Evolutionary conservation across 2,888 invertebrate species (phyloP).

Genomic region (Hermaeophaga mercurialis): DNA sequence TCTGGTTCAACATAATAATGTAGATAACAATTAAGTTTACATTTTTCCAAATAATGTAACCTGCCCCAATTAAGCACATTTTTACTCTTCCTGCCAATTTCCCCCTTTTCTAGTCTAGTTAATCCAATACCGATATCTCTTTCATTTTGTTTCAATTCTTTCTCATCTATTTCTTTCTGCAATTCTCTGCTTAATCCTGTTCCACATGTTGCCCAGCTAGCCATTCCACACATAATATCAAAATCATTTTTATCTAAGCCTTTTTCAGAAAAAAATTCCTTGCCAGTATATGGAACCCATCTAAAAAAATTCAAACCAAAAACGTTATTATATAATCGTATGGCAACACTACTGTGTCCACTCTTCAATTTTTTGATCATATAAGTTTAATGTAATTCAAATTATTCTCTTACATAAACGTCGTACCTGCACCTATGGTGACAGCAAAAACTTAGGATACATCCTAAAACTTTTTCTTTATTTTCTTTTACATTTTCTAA

Average conservation of each 20-base stretch:
- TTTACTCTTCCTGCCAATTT: constrained; percentile 76
- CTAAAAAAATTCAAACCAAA: constrained; percentile 40
- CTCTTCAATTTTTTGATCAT: too few relatives aligned
- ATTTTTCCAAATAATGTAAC: constrained; percentile 63
- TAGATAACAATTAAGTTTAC: constrained; percentile 66
- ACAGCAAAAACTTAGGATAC: constrained; percentile 86
- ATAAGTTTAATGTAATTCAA: too few relatives aligned
- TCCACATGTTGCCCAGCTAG: constrained; percentile 91
- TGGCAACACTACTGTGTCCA: too few relatives aligned
- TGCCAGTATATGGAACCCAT: constrained; percentile 72
- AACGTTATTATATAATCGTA: background rate
- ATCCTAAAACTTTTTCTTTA: constrained; percentile 59
- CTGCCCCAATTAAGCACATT: constrained; percentile 79
- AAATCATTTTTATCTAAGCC: constrained; percentile 63
- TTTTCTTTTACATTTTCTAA: constrained; percentile 58
- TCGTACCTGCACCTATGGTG: constrained; percentile 75
- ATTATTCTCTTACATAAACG: too few relatives aligned
- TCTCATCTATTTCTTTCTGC: constrained; percentile 30
- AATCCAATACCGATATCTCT: constrained; percentile 51
- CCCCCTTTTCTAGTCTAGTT: constrained; percentile 61
- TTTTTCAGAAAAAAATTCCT: constrained; percentile 43
- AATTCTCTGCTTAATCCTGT: constrained; percentile 65
- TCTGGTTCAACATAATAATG: constrained; percentile 68
- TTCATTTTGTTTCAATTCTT: constrained; percentile 26
- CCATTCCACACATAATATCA: constrained; percentile 76